These are phyloP conservation scores for Bubalus kerabau DNA, from an alignment of 2,113 vertebrate species.

Conservation along the genomic window DNA sequence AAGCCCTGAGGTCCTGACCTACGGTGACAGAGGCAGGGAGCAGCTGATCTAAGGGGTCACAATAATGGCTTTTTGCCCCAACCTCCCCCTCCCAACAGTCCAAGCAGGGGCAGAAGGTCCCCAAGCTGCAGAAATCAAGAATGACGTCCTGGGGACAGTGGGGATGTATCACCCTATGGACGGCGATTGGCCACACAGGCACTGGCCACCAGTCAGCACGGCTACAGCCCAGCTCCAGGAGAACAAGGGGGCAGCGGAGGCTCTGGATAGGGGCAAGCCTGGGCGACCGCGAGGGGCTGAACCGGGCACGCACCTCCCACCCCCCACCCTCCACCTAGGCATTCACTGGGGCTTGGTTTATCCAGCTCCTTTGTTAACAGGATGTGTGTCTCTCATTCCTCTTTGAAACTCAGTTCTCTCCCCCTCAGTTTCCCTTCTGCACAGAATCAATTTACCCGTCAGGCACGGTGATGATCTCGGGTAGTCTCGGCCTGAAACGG, in stretches of 20 bases:
- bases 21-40: neutral
- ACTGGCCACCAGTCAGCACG: neutral
- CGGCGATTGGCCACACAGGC: neutral
- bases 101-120: neutral
- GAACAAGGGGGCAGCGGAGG: neutral
- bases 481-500: neutral
- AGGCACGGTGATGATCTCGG: accelerated
- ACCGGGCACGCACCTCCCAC: neutral
- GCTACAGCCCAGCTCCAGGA: neutral
- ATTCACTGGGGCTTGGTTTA: neutral
- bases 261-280: neutral
- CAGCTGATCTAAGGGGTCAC: no score
- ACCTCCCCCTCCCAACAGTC: neutral
- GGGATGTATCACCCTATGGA: no score
- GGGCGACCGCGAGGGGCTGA: no score
- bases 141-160: neutral
- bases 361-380: neutral
- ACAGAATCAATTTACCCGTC: neutral
- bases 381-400: neutral
- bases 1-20: neutral
- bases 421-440: neutral
- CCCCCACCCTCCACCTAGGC: no score
- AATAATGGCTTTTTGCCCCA: neutral
- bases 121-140: neutral
- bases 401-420: neutral